Evolutionary conservation across 2,888 invertebrate genomes (phyloP), one percentile per base, ranked within the genome.

Genomic region (Drosophila paramelanica): DNA sequence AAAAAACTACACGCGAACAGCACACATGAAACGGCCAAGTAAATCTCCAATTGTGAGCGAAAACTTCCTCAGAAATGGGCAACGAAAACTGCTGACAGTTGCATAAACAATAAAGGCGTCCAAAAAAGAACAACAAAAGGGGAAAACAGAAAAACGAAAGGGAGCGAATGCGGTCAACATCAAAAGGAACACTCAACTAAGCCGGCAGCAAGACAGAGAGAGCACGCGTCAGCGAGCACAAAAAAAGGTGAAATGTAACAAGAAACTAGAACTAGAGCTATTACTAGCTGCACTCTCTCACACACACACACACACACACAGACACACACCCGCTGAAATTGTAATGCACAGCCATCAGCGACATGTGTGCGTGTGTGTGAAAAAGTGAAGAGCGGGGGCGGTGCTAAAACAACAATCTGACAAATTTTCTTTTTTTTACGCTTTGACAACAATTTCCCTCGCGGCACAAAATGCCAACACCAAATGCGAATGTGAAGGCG

Each of bases 371-470:
- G 57, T 11, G 33, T 41, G 11, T 20, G 50, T 36, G 25, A 17
- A 8, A 14, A 14, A 14, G 49, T 17, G 55, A 43, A 39, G 43
- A 51, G 41, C 2, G 33, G 43, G 25, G 42, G 62, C 52, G 58
- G 10, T 67, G 75, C 72, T 85, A 76, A 76, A 84, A 85, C 87
- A 85, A 85, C 84, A 87, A 87, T 79, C 73, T 78, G 79, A 81
- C 70, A 81, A 23, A 4, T 23, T 23, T 23, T 23, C 0, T 3
- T 23, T 81, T 77, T 81, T 81, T 80, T 81, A 58, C 74, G 74
- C 88, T 88, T 88, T 88, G 85, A 88, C 82, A 76, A 80, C 85
- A 80, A 86, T 85, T 86, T 85, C 85, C 88, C 85, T 79, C 77
- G 82, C 82, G 85, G 80, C 82, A 73, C 58, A 73, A 75, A 69